Evolutionary conservation across 2,113 vertebrate species (phyloP), one percentile per base, ranked within the genome.

Genomic region (Eulacestoma nigropectus): DNA sequence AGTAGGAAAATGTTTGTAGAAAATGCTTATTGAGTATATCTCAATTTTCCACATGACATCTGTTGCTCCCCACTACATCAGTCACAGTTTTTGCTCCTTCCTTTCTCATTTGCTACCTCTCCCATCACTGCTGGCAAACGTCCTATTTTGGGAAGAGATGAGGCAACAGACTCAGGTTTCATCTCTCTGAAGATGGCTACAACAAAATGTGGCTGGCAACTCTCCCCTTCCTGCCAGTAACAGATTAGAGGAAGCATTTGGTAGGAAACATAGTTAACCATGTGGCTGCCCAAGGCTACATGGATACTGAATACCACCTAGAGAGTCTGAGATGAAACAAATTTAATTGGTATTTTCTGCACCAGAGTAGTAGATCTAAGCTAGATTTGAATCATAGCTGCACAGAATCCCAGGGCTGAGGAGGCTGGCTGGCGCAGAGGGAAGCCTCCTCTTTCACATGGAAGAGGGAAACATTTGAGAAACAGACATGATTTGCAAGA

Each of bases 1-100:
- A 86, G 79, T 78, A 96, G 63, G 92, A 96, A 96, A 97, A 97
- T 93, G 95, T 93, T 94, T 96, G 95, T 93, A 95, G 90, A 91
- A 96, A 95, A 96, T 68, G 91, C 93, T 95, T 73, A 96, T 91
- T 96, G 94, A 95, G 90, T 90, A 37, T 62, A 91, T 97, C 95
- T 88, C 91, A 95, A 96, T 95, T 94, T 96, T 96, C 94, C 87
- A 88, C 85, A 92, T 93, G 95, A 84, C 96, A 96, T 95, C 95
- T 97, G 95, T 68, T 96, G 95, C 93, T 96, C 95, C 82, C 85
- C 90, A 94, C 93, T 92, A 87, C 64, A 83, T 77, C 87, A 93
- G 72, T 93, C 89, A 93, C 94, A 95, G 95, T 95, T 96, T 97
- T 85, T 82, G 78, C 89, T 95, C 85, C 87, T 90, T 91, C 75